phyloP scores from a whole-genome alignment of 2,113 vertebrate genomes.

The Ammodytes marinus region DNA sequence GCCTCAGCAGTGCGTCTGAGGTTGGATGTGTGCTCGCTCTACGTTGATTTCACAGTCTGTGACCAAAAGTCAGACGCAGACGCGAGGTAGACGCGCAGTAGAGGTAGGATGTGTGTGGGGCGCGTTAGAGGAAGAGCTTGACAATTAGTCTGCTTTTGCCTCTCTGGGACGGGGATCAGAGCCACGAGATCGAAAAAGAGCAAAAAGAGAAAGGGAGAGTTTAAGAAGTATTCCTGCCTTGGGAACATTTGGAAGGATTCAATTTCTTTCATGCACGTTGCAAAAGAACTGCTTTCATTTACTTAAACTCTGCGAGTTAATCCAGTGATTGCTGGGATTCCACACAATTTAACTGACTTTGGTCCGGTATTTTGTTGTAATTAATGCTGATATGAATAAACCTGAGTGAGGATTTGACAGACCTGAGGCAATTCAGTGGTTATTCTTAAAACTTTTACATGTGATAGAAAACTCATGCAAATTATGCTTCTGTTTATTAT shows the following conservation, averaged over 20 bases:
- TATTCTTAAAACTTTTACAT: neutral
- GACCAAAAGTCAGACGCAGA: no score
- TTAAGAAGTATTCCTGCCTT: slow-evolving; percentile 9
- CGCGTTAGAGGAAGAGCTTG: no score
- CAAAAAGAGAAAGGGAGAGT: slow-evolving; percentile 25
- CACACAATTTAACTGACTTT: neutral
- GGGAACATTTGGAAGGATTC: slow-evolving; percentile 8
- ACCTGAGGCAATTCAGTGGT: neutral
- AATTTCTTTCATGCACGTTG: slow-evolving; percentile 5
- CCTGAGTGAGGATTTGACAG: neutral
- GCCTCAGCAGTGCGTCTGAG: no score
- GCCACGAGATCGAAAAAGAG: slow-evolving; percentile 40
- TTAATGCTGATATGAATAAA: neutral
- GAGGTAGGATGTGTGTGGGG: no score
- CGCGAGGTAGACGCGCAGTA: no score
- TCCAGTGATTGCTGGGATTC: neutral
- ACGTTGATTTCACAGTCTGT: no score
- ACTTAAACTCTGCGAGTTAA: neutral
- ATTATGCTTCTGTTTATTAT: neutral
- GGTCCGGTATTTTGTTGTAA: neutral
- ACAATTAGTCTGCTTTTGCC: slow-evolving; percentile 16
- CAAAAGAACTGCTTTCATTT: neutral
- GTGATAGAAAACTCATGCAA: neutral
- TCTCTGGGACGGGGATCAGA: slow-evolving; percentile 49
- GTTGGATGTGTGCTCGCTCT: no score